Evolutionary conservation across 1,140 invertebrate species (phyloP), one percentile per base, ranked within the genome.

Genomic region (Drosophila funebris): DNA sequence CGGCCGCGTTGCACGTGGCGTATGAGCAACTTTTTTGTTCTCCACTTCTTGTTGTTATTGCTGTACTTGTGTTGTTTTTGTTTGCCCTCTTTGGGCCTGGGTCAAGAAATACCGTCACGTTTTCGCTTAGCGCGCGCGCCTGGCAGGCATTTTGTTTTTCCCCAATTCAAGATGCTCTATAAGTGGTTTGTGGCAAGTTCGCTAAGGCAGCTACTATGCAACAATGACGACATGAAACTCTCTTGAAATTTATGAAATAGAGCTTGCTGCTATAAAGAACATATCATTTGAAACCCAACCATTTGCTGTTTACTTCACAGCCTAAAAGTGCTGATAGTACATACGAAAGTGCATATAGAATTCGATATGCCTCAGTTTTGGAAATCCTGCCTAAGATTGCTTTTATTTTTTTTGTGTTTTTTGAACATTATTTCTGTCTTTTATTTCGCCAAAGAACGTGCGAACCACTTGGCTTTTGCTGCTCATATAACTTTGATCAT

Each of bases 61-160:
- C 7, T 33, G 13, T 41, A 56, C 8, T 24, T 29, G 41, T 8
- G 16, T 20, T 50, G 9, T 14, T 54, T 14, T 14, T 73, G 16
- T 27, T 68, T 67, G 48, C 20, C 48, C 48, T 63, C 48, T 56
- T 48, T 56, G 43, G 61, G 41, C 52, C 41, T 70, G 82, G 77
- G 81, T 81, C 82, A 82, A 82, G 78, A 76, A 46, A 72, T 70
- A 62, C 66, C 78, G 81, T 85, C 81, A 85, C 81, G 81, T 85
- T 85, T 85, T 85, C 81, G 81, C 78, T 82, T 77, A 87, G 78
- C 62, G 57, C 63, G 37, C 37, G 61, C 41, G 43, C 60, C 68
- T 70, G 77, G 64, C 53, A 70, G 64, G 50, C 81, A 75, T 81
- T 84, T 85, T 80, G 41, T 50, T 54, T 63, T 64, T 24, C 50